A percentile compares a stretch with the other conserved stretches of the same genome.
These are phyloP conservation scores for Dinothrombium tinctorium DNA, from an alignment of 1,140 invertebrate species.

Conservation along the genomic window DNA sequence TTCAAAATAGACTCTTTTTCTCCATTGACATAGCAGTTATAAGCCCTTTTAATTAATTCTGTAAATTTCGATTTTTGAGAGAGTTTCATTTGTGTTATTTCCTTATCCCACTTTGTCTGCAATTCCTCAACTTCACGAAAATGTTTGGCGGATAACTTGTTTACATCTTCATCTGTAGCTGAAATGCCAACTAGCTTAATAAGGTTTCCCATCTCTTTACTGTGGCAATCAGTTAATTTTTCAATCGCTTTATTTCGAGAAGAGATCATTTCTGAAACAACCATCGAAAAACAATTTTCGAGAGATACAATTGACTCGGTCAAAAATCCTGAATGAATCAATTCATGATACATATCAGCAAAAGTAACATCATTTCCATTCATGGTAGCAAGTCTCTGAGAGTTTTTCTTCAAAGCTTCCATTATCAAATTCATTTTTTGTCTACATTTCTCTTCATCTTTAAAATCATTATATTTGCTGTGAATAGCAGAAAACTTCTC, in stretches of 20 bases:
- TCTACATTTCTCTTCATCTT: slow-evolving; percentile 28
- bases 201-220: slow-evolving; percentile 47
- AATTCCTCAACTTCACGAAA: slow-evolving; percentile 48
- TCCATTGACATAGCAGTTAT: slow-evolving; percentile 39
- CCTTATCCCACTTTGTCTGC: slow-evolving; percentile 47
- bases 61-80: slow-evolving; percentile 45
- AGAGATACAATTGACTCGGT: slow-evolving; percentile 43
- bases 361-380: slow-evolving; percentile 25
- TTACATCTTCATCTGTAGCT: slow-evolving; percentile 48
- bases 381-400: slow-evolving; percentile 30
- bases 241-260: slow-evolving; percentile 36
- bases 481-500: slow-evolving; percentile 23
- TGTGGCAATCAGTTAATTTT: slow-evolving; percentile 35
- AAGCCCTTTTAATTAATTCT: slow-evolving; percentile 48
- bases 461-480: slow-evolving; percentile 19
- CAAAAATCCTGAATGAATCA: slow-evolving; percentile 54
- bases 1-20: no score
- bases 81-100: slow-evolving; percentile 40
- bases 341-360: slow-evolving; percentile 48
- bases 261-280: slow-evolving; percentile 36
- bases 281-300: slow-evolving; percentile 47
- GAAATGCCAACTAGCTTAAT: slow-evolving; percentile 33
- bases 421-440: slow-evolving; percentile 36
- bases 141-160: slow-evolving; percentile 41
- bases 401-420: slow-evolving; percentile 41